phyloP scores from a whole-genome alignment of 2,113 vertebrate genomes.

The Stegastes partitus region DNA sequence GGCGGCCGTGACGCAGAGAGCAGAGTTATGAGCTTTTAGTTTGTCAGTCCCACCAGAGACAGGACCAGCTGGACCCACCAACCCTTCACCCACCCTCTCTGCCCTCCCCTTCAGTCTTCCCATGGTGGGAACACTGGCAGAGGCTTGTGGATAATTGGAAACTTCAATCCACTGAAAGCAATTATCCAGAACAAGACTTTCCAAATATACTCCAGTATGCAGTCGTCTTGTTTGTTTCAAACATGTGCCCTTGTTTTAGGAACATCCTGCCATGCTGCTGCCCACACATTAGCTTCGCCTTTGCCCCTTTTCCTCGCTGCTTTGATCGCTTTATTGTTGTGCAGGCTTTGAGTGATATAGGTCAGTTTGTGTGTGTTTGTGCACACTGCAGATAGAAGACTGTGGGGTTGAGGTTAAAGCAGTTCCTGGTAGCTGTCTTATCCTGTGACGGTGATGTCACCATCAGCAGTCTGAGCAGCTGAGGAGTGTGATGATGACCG shows the following conservation, averaged over 20 bases:
- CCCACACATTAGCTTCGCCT: constrained; percentile 28
- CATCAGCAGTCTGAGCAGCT: constrained; percentile 61
- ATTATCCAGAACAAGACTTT: constrained; percentile 79
- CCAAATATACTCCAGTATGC: constrained; percentile 77
- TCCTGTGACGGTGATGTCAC: constrained; percentile 72
- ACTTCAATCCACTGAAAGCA: constrained; percentile 83
- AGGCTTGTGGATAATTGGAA: constrained; percentile 79
- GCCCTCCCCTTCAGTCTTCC: constrained; percentile 47
- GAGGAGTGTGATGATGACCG: constrained; percentile 62
- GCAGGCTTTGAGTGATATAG: constrained; percentile 27
- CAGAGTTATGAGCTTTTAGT: constrained; percentile 51
- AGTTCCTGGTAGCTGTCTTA: constrained; percentile 60
- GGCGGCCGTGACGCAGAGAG: constrained; percentile 66
- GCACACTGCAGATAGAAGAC: constrained; percentile 21
- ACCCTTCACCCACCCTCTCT: constrained; percentile 47
- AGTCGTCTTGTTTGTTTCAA: constrained; percentile 52
- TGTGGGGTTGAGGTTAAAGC: constrained; percentile 48
- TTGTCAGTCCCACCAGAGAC: constrained; percentile 64
- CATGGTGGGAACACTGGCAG: constrained; percentile 72
- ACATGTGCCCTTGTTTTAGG: constrained; percentile 54
- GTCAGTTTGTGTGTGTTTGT: constrained; percentile 30
- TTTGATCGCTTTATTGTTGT: constrained; percentile 38
- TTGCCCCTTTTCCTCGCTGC: constrained; percentile 5
- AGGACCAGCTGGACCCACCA: constrained; percentile 71
- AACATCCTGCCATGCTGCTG: constrained; percentile 44